A percentile compares a stretch with the other conserved stretches of the same genome.
phyloP scores from a whole-genome alignment of 1,140 invertebrate species.

The Monomorium pharaonis region DNA sequence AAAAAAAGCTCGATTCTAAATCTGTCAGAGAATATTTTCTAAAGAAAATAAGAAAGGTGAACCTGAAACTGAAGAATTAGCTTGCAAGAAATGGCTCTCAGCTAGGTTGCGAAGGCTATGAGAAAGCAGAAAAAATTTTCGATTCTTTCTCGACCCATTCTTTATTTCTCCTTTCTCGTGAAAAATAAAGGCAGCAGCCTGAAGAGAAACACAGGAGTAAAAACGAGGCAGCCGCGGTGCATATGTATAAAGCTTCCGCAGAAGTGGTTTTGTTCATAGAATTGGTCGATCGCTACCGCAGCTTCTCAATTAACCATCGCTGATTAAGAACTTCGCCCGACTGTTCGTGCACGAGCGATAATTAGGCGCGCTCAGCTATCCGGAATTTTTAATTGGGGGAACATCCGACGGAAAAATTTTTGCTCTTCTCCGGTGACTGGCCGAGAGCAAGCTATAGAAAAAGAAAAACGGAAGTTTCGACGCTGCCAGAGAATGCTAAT shows the following conservation, averaged over 20 bases:
- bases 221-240: slow-evolving; percentile 12
- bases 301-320: slow-evolving; percentile 71
- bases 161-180: neutral
- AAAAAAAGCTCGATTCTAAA: neutral
- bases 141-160: neutral
- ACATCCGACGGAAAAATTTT: slow-evolving; percentile 56
- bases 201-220: slow-evolving; percentile 2
- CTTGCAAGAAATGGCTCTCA: slow-evolving; percentile 28
- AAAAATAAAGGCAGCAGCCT: neutral
- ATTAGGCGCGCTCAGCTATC: slow-evolving; percentile 64
- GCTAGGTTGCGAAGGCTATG: slow-evolving; percentile 13
- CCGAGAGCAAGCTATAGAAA: slow-evolving; percentile 16
- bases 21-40: neutral
- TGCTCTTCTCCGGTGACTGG: slow-evolving; percentile 7
- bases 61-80: slow-evolving; percentile 1
- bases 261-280: slow-evolving; percentile 45
- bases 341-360: slow-evolving; percentile 56
- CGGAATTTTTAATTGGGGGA: slow-evolving; percentile 71
- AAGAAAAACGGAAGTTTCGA: slow-evolving; percentile 25
- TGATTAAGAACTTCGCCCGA: slow-evolving; percentile 60
- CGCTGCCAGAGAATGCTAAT: slow-evolving; percentile 45
- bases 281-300: slow-evolving; percentile 61
- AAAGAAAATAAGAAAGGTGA: neutral
- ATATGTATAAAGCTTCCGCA: slow-evolving; percentile 34
- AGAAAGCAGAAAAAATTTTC: slow-evolving; percentile 26